Evolutionary conservation across 2,888 invertebrate species (phyloP), one percentile per base, ranked within the genome.

Genomic region (Mantis religiosa): DNA sequence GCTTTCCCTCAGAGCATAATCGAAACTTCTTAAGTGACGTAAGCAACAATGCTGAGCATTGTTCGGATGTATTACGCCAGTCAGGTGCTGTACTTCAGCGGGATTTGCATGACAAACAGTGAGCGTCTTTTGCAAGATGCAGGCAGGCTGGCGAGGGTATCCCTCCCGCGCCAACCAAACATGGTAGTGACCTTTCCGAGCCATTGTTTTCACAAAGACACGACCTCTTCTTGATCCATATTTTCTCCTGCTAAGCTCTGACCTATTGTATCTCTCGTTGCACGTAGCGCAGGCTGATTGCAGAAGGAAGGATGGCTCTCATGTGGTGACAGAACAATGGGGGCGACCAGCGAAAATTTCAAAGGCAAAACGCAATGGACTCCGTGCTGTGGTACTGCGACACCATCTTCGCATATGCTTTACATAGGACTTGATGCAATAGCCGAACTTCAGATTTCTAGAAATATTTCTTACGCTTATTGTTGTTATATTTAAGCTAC

Each of bases 321-420:
- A 84, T n/a, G 83, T 81, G 25, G 85, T 88, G 88, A 88, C 88
- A 88, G 84, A 81, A 88, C 88, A 88, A 88, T 88, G 88, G 85
- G 7, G 85, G 54, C 54, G 54, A 71, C 54, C 54, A 88, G 87
- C 83, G 82, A 87, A 71, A 71, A 87, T 87, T 87, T 87, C 87
- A 82, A 87, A 87, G 84, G 88, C 88, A 88, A 88, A 88, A 88
- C 47, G 82, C 83, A 84, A 88, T 20, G 54, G 54, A 71, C 14
- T 71, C 54, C 54, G 25, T 71, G 54, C 88, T 84, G 84, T n/a
- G 84, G 84, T 71, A 84, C 9, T 27, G 27, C 71, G 88, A 88
- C 88, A 88, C 88, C 28, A 71, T 83, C 71, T 27, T 83, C 14
- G 82, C 14, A 14, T 28, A 20, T 81, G 88, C 71, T 88, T 84